phyloP scores from a whole-genome alignment of 2,888 invertebrate species.

The Anthophora plumipes region DNA sequence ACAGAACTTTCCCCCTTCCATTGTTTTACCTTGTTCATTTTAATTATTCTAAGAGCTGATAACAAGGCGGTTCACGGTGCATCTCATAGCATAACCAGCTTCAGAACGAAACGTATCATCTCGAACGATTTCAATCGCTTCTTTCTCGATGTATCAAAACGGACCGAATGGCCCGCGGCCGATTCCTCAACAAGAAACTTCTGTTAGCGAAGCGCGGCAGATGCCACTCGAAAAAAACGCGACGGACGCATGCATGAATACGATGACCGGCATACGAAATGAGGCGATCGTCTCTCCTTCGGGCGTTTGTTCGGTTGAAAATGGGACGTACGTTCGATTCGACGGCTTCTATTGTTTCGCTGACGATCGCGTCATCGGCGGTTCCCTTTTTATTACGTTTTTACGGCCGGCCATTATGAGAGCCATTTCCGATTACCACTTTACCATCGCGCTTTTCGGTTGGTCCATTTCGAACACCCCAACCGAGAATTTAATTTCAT shows the following conservation, averaged over 20 bases:
- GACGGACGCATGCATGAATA: background rate
- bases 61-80: background rate
- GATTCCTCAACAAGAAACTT: background rate
- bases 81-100: background rate
- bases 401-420: conserved; percentile 13
- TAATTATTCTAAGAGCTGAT: background rate
- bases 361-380: background rate
- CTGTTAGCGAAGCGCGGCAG: conserved; percentile 37
- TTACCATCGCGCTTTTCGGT: conserved; percentile 16
- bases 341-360: conserved; percentile 19
- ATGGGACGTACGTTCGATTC: background rate
- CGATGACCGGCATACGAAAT: conserved; percentile 16
- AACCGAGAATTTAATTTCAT: conserved; percentile 14
- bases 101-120: background rate
- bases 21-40: background rate
- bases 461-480: conserved; percentile 5
- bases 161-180: background rate
- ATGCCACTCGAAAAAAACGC: conserved; percentile 33
- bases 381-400: conserved; percentile 13
- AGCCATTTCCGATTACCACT: conserved; percentile 7
- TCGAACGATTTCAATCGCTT: background rate
- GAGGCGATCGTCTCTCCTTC: conserved; percentile 4
- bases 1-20: background rate
- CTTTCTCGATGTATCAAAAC: background rate
- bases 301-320: background rate